Percentiles rank a stretch among this genome's conserved stretches.
phyloP scores from a whole-genome alignment of 2,113 vertebrate species.

The Piaya cayana region DNA sequence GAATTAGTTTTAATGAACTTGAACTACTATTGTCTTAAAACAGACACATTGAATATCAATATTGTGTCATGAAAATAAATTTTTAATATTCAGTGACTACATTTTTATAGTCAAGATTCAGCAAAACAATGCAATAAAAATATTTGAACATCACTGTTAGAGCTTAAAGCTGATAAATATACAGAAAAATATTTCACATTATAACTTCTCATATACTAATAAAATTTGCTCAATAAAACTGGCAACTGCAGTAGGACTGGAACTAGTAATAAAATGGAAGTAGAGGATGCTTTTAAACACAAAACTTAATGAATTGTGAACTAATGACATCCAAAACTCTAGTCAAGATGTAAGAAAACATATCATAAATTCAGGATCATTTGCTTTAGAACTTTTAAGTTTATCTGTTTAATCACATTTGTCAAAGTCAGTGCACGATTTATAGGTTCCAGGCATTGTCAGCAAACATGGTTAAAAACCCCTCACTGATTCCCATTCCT shows the following conservation, averaged over 20 bases:
- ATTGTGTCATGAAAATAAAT: neutral
- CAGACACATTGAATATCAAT: neutral
- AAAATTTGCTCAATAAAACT: constrained; percentile 14
- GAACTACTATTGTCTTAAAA: neutral
- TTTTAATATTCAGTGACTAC: neutral
- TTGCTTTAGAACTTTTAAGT: neutral
- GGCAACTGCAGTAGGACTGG: neutral
- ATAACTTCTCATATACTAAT: neutral
- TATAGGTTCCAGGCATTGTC: neutral
- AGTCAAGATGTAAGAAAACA: constrained; percentile 13
- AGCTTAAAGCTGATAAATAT: neutral
- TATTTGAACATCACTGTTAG: neutral
- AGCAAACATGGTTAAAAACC: neutral
- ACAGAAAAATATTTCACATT: neutral
- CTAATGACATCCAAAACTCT: neutral
- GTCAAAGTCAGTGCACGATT: neutral
- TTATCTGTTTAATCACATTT: constrained; percentile 2
- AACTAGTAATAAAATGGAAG: constrained; percentile 13
- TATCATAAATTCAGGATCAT: neutral
- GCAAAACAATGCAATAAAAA: constrained; percentile 15
- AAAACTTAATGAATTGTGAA: constrained; percentile 15
- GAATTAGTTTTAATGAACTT: neutral
- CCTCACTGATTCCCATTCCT: neutral
- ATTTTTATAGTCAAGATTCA: neutral
- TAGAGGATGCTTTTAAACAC: neutral